These are phyloP conservation scores for Pentalonia nigronervosa DNA, from an alignment of 1,140 invertebrate genomes.

Conservation along the genomic window DNA sequence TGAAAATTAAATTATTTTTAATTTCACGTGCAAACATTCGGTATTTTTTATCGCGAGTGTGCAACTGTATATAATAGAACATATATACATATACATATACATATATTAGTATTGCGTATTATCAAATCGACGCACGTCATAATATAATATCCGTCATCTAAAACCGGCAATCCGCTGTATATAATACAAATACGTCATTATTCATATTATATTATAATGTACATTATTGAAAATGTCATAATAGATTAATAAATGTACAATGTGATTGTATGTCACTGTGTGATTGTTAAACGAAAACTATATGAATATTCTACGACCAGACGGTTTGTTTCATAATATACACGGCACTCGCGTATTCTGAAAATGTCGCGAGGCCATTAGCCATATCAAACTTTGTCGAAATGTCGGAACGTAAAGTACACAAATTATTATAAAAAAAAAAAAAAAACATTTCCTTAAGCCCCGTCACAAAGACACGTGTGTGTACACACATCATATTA, in stretches of 20 bases:
- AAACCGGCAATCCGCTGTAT: not conserved
- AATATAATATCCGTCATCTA: not conserved
- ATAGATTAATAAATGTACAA: not conserved
- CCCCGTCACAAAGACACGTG: not conserved
- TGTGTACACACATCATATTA: not conserved
- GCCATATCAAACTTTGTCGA: not conserved
- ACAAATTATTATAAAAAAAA: not conserved
- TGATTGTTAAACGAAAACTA: not conserved
- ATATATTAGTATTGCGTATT: not conserved
- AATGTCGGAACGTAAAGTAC: not conserved
- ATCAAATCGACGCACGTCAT: not conserved
- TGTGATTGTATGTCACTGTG: not conserved
- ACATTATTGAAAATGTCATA: not conserved
- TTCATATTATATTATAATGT: not conserved
- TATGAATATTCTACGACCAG: not conserved
- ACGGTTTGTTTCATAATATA: not conserved
- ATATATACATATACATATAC: too few relatives aligned
- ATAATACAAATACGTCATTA: not conserved
- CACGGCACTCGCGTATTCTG: not conserved
- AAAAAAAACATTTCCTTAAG: not conserved
- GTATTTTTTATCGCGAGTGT: not conserved
- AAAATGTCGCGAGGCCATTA: not conserved
- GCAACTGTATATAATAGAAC: not conserved
- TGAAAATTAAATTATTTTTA: not conserved
- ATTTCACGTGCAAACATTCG: not conserved